phyloP scores from a whole-genome alignment of 2,797 vertebrate species.

The Enteromius anoplus region DNA sequence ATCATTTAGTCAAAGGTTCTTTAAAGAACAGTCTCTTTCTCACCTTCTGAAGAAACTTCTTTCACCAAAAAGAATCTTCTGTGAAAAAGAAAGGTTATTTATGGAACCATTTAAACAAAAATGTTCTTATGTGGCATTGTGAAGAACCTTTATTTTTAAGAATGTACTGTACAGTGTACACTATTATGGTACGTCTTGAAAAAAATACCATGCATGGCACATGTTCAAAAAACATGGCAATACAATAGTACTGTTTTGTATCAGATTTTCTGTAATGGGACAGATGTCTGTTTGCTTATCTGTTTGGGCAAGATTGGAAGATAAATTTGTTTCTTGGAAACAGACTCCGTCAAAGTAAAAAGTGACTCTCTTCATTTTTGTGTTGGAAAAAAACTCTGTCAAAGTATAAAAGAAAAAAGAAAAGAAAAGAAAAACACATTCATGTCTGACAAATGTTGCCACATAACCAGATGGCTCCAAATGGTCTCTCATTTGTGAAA shows the following conservation, averaged over 20 bases:
- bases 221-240: not conserved
- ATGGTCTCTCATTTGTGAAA: slow-evolving; percentile 24
- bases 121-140: no score
- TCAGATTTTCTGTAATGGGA: not conserved
- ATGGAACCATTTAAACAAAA: no score
- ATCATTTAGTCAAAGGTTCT: no score
- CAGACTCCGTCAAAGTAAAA: not conserved
- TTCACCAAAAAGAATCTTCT: no score
- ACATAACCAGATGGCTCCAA: slow-evolving; percentile 41
- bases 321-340: not conserved
- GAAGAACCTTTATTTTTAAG: no score
- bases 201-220: not conserved
- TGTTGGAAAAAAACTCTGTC: not conserved
- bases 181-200: not conserved
- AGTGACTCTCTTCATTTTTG: slow-evolving; percentile 2
- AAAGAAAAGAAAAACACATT: not conserved
- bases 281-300: slow-evolving; percentile 15
- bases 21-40: no score
- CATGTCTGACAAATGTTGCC: slow-evolving; percentile 28
- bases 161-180: no score
- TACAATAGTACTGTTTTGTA: not conserved
- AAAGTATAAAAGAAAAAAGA: not conserved
- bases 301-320: not conserved
- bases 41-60: no score
- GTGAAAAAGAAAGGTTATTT: no score